phyloP scores from a whole-genome alignment of 2,888 invertebrate genomes.

The Caenorhabditis japonica region DNA sequence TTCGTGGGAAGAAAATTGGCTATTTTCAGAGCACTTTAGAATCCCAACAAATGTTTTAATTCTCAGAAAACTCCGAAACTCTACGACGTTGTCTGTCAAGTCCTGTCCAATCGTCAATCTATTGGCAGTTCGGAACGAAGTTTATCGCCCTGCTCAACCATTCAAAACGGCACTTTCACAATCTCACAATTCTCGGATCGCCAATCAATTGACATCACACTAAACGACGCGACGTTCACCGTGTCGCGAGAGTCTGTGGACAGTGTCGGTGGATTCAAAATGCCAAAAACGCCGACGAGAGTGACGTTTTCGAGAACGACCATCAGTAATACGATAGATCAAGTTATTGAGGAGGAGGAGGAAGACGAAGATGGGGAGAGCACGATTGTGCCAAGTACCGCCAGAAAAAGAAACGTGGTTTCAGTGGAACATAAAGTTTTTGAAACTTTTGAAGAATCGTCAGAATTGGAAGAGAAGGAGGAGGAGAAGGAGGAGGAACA shows the following conservation, averaged over 20 bases:
- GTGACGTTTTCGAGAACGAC: constrained; percentile 13
- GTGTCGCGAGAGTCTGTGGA: constrained; percentile 20
- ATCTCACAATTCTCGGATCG: constrained; percentile 4
- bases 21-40: no score
- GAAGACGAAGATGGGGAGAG: constrained; percentile 3
- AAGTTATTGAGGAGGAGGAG: constrained; percentile 29
- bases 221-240: constrained; percentile 37
- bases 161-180: constrained; percentile 5
- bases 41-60: no score
- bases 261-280: constrained; percentile 3
- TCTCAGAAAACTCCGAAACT: constrained; percentile 21
- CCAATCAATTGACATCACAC: background rate
- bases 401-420: constrained; percentile 2
- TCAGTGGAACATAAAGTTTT: background rate
- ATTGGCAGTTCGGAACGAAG: background rate
- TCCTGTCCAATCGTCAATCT: background rate
- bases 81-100: constrained; percentile 1
- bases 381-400: constrained; percentile 10
- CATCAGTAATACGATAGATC: background rate
- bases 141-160: background rate
- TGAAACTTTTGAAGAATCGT: background rate
- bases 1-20: no score
- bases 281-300: constrained; percentile 28
- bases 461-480: no score
- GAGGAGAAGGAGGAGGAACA: background rate